Conservation (phyloP, 2,113 vertebrate genomes). For the Macaca nemestrina region DNA sequence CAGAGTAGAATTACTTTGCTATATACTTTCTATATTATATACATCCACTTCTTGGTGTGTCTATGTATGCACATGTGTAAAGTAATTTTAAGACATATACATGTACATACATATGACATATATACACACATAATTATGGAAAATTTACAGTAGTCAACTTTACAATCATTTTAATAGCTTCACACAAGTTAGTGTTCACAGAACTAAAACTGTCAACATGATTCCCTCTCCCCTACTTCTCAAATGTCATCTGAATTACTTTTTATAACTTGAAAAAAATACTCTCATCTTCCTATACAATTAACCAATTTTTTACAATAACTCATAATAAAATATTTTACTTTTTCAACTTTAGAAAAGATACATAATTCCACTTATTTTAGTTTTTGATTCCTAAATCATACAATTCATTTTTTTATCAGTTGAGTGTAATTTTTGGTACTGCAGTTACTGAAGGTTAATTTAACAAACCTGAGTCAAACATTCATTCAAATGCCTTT, state of each 20-base stretch:
- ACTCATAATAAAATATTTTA: conserved; percentile 73
- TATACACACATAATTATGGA: conserved; percentile 67
- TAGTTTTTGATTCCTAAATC: conserved; percentile 40
- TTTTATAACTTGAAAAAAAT: conserved; percentile 44
- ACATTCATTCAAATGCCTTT: conserved; percentile 63
- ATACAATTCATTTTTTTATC: conserved; percentile 37
- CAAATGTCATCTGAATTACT: conserved; percentile 38
- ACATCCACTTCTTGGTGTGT: conserved; percentile 57
- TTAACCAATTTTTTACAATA: conserved; percentile 50
- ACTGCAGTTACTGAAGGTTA: conserved; percentile 53
- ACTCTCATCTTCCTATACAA: conserved; percentile 56
- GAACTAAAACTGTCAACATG: conserved; percentile 66
- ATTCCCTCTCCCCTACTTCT: conserved; percentile 6
- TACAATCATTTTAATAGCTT: conserved; percentile 81
- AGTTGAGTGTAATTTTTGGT: conserved; percentile 70
- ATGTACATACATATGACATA: conserved; percentile 77
- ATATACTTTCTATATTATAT: conserved; percentile 80
- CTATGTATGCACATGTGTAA: conserved; percentile 77
- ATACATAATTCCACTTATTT: conserved; percentile 50
- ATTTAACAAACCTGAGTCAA: conserved; percentile 67
- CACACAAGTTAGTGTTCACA: conserved; percentile 78
- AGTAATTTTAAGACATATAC: conserved; percentile 79
- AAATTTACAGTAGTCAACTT: conserved; percentile 80
- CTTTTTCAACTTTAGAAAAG: conserved; percentile 68
- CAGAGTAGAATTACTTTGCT: conserved; percentile 84